Percentiles rank a stretch among this genome's conserved stretches.
Evolutionary conservation across 2,113 vertebrate species (phyloP).

Genomic region (Pituophis catenifer): DNA sequence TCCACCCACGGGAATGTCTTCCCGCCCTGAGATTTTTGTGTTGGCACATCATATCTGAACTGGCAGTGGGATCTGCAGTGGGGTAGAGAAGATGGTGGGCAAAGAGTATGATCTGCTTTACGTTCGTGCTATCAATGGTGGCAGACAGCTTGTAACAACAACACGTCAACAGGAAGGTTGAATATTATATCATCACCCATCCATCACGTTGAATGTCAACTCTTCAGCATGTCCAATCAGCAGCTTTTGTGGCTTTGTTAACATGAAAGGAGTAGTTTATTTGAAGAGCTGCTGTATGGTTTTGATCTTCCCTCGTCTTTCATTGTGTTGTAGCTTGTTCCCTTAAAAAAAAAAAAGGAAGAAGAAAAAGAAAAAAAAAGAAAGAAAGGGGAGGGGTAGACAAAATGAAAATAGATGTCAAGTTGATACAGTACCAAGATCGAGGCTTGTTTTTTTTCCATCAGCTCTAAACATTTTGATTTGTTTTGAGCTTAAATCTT

Average conservation of each 20-base stretch:
- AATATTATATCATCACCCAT: constrained; percentile 58
- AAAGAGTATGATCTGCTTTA: constrained; percentile 34
- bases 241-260: constrained; percentile 42
- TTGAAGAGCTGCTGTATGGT: constrained; percentile 7
- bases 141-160: constrained; percentile 61
- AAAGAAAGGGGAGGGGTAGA: neutral
- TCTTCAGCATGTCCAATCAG: constrained; percentile 51
- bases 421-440: constrained; percentile 60
- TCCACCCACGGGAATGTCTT: neutral
- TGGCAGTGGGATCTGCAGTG: neutral
- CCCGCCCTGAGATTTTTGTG: neutral
- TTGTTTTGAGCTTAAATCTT: constrained; percentile 68
- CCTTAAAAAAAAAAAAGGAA: neutral
- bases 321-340: constrained; percentile 39
- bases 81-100: neutral
- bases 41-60: neutral
- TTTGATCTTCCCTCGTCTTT: constrained; percentile 36
- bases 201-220: constrained; percentile 56
- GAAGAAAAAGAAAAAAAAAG: neutral
- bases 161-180: constrained; percentile 37
- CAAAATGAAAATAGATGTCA: constrained; percentile 61
- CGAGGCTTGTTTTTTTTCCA: constrained; percentile 52
- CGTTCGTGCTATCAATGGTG: constrained; percentile 53
- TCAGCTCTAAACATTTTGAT: constrained; percentile 70
- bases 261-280: constrained; percentile 41